Percentiles rank a stretch among this genome's conserved stretches.
Evolutionary conservation across 2,797 vertebrate genomes (phyloP).

Genomic region (Coccyzus lansbergi): DNA sequence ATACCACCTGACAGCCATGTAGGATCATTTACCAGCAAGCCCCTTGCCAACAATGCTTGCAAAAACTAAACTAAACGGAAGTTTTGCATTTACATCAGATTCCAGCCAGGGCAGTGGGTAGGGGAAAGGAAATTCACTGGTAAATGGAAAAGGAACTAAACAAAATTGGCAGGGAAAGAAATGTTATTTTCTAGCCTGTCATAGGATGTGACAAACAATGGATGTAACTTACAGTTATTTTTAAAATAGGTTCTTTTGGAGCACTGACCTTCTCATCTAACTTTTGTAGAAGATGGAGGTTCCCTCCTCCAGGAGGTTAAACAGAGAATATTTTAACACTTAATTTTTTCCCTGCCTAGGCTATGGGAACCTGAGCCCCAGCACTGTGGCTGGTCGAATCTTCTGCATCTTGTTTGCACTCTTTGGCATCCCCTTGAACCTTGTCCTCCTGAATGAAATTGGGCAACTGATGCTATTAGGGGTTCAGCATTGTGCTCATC

Average conservation of each 20-base stretch:
- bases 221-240: conserved; percentile 49
- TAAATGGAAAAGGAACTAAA: conserved; percentile 54
- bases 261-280: background rate
- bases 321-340: background rate
- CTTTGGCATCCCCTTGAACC: conserved; percentile 91
- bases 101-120: background rate
- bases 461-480: conserved; percentile 88
- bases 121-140: conserved; percentile 45
- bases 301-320: background rate
- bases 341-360: conserved; percentile 69
- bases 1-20: background rate
- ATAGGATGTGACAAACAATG: conserved; percentile 63
- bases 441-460: conserved; percentile 88
- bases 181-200: conserved; percentile 43
- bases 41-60: conserved; percentile 12
- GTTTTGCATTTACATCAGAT: conserved; percentile 43
- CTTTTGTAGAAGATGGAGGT: background rate
- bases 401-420: conserved; percentile 92
- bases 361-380: conserved; percentile 91
- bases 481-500: conserved; percentile 78
- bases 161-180: conserved; percentile 38
- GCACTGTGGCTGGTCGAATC: conserved; percentile 82
- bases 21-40: background rate
- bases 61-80: conserved; percentile 20
- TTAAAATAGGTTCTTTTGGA: conserved; percentile 33